These are phyloP conservation scores for Pionites leucogaster DNA, from an alignment of 2,113 vertebrate genomes.

Conservation along the genomic window DNA sequence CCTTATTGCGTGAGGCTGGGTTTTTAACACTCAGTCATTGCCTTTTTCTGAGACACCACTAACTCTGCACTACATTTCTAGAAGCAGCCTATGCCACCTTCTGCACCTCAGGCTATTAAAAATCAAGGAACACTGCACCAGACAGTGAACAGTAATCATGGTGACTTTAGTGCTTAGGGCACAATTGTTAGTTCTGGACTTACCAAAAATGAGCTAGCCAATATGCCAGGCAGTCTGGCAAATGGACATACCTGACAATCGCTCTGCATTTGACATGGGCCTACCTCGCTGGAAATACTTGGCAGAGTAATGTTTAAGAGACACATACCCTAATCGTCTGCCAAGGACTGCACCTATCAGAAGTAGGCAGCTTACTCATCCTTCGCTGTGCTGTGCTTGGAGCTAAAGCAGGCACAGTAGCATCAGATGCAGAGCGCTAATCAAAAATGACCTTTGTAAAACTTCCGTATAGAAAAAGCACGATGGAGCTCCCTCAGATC, in stretches of 20 bases:
- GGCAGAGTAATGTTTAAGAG: not conserved
- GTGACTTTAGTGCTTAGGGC: not conserved
- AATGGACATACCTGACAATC: not conserved
- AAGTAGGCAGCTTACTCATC: not conserved
- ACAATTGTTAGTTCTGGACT: not conserved
- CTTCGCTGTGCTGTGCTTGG: not conserved
- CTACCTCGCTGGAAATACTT: not conserved
- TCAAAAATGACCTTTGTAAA: not conserved
- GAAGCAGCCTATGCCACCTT: not conserved
- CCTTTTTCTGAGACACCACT: not conserved
- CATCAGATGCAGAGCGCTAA: no score
- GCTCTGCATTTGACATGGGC: not conserved
- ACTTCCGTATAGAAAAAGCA: not conserved
- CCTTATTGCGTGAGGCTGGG: not conserved
- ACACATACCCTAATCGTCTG: not conserved
- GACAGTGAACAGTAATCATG: not conserved
- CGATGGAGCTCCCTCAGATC: not conserved
- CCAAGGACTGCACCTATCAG: rapidly evolving
- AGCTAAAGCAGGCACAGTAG: not conserved
- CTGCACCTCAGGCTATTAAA: no score
- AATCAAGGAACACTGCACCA: not conserved
- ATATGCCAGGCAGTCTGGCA: not conserved
- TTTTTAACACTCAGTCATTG: not conserved
- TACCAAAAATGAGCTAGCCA: not conserved
- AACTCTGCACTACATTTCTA: not conserved